Base-by-base conservation (phyloP, 1,140 invertebrate genomes). In the Hestina assimilis region DNA sequence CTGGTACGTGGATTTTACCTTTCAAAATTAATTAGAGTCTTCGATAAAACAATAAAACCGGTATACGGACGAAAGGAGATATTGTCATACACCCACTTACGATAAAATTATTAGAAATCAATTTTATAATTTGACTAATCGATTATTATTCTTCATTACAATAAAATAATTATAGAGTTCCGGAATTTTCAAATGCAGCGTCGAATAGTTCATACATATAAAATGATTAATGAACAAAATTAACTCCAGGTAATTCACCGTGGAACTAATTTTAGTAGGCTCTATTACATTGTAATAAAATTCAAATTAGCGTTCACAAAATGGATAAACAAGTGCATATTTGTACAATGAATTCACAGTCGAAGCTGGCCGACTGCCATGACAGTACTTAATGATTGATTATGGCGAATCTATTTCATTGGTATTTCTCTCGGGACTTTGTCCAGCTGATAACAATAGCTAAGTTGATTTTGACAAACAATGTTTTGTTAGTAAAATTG, bases 311-410 rank as follows among this genome's bases (percentile, higher is more conserved):
- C 20, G 19, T 20, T 15, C 42, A 14, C 41, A 31, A 42, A 31
- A 56, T 21, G 26, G 47, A 40, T 24, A 53, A 58, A 58, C 52
- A 59, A 58, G 51, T 43, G 63, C 43, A 59, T 67, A 72, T 75
- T 72, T 67, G 66, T 75, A 63, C 64, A 75, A 72, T 75, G 69
- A 73, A 73, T 73, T 73, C 68, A 66, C 38, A 42, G 52, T 50
- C 24, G 55, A 52, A 29, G 26, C 41, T 38, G 51, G 56, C 38
- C 35, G 8, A 11, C 42, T 17, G 43, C 58, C 42, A 47, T 26
- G 40, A 35, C 31, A n/a, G 40, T 28, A 43, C 26, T 46, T 62
- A 62, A 62, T 57, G 52, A 62, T 56, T 55, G 59, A 62, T 62
- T 45, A 35, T 45, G 54, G 23, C 28, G 11, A 48, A 28, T 35